A percentile compares a stretch with the other conserved stretches of the same genome.
Conservation (phyloP, 2,888 invertebrate genomes). For the Caenorhabditis auriculariae region DNA sequence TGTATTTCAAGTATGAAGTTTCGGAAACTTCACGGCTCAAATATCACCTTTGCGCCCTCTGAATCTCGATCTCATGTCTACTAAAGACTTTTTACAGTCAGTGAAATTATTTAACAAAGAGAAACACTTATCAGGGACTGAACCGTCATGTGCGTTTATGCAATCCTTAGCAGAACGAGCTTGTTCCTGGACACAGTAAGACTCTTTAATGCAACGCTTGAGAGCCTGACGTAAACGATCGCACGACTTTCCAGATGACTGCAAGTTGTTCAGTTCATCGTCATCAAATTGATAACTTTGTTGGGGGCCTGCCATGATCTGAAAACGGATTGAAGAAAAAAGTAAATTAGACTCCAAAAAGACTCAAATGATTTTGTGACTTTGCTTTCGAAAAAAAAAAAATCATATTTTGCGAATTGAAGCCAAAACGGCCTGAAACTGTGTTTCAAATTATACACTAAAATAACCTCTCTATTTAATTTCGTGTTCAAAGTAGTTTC, state of each 20-base stretch:
- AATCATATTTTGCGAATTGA: no score
- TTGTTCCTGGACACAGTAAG: conserved; percentile 51
- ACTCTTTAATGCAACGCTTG: conserved; percentile 57
- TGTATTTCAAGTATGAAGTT: no score
- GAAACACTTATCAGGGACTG: conserved; percentile 55
- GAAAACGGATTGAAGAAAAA: background rate
- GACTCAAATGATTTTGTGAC: background rate
- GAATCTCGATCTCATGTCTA: conserved; percentile 56
- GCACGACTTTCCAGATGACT: conserved; percentile 52
- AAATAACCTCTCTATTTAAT: no score
- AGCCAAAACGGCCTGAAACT: no score
- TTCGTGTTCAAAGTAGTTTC: no score
- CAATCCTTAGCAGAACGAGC: conserved; percentile 57
- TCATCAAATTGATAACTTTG: conserved; percentile 36
- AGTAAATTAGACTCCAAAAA: background rate
- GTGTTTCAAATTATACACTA: no score
- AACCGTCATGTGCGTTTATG: conserved; percentile 51
- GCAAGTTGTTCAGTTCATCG: conserved; percentile 39
- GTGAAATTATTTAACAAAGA: conserved; percentile 50
- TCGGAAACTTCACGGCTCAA: conserved; percentile 13
- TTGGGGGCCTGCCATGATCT: conserved; percentile 13
- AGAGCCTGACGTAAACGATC: conserved; percentile 54
- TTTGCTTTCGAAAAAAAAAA: conserved; percentile 1
- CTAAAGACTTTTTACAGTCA: conserved; percentile 57
- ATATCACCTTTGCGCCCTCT: conserved; percentile 57